Conservation (phyloP, 2,888 invertebrate genomes). For the Napeogenes sylphis region DNA sequence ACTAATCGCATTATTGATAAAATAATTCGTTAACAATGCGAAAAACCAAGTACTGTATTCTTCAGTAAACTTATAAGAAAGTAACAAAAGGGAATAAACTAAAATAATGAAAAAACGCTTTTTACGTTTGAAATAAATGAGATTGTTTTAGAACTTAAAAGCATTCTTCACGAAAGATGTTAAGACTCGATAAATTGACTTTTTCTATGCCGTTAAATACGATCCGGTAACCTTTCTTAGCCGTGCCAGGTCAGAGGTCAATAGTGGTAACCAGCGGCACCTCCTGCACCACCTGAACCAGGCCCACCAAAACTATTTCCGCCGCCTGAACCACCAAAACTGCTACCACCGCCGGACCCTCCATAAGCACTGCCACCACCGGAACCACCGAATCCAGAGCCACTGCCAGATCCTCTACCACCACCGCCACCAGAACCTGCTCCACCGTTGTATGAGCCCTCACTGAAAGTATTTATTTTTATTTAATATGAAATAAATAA, state of each 20-base stretch:
- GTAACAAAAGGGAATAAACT: too few species aligned
- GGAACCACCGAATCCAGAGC: conserved; percentile 8
- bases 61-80: too few species aligned
- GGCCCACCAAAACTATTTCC: conserved; percentile 36
- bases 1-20: conserved; percentile 18
- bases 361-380: conserved; percentile 27
- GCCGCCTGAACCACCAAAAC: conserved; percentile 33
- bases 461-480: conserved; percentile 40
- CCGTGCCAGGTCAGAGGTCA: conserved; percentile 48
- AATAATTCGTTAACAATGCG: background rate
- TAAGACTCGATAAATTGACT: background rate
- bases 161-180: background rate
- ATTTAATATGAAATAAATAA: too few species aligned
- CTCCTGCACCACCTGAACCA: conserved; percentile 38
- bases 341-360: conserved; percentile 31
- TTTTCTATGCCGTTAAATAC: conserved; percentile 26
- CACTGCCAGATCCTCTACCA: too few species aligned
- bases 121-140: background rate
- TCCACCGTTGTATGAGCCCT: conserved; percentile 63
- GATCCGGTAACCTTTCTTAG: conserved; percentile 38
- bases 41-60: background rate
- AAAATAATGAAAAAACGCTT: too few species aligned
- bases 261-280: conserved; percentile 62
- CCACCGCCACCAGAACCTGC: conserved; percentile 31
- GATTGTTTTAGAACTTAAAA: background rate